Conservation (phyloP, 2,113 vertebrate species). For the Struthidea cinerea region DNA sequence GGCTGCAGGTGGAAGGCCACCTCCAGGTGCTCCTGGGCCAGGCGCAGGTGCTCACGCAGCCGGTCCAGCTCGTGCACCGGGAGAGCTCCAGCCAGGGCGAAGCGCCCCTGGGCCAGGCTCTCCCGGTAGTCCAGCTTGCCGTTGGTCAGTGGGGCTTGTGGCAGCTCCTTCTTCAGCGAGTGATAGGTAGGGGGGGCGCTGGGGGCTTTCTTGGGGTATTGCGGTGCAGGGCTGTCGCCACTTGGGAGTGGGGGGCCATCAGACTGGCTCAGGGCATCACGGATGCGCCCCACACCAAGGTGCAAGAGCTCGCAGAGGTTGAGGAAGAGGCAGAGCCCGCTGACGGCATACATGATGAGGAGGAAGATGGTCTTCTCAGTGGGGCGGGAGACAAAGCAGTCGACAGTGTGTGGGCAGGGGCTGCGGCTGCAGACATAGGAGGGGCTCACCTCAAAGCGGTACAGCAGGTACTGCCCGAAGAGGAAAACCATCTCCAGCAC, state of each 20-base stretch:
- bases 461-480: constrained; percentile 83
- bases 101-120: constrained; percentile 67
- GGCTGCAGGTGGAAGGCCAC: constrained; percentile 78
- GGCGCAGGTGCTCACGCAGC: constrained; percentile 78
- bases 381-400: constrained; percentile 88
- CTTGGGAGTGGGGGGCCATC: neutral
- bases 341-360: constrained; percentile 85
- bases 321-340: constrained; percentile 82
- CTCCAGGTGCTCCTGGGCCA: constrained; percentile 86
- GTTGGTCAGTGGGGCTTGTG: constrained; percentile 44
- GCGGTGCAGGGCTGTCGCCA: rapidly evolving
- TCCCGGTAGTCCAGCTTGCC: constrained; percentile 67
- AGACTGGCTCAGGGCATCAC: constrained; percentile 71
- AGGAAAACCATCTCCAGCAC: constrained; percentile 82
- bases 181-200: constrained; percentile 81
- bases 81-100: constrained; percentile 46
- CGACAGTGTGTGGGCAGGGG: constrained; percentile 84
- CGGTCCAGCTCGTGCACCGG: constrained; percentile 70
- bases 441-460: constrained; percentile 79
- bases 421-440: constrained; percentile 80
- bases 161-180: constrained; percentile 70
- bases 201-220: constrained; percentile 54
- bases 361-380: constrained; percentile 90
- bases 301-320: constrained; percentile 84
- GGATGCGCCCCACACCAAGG: constrained; percentile 76